These are phyloP conservation scores for Dasyurus viverrinus DNA, from an alignment of 2,113 vertebrate genomes.

Conservation along the genomic window DNA sequence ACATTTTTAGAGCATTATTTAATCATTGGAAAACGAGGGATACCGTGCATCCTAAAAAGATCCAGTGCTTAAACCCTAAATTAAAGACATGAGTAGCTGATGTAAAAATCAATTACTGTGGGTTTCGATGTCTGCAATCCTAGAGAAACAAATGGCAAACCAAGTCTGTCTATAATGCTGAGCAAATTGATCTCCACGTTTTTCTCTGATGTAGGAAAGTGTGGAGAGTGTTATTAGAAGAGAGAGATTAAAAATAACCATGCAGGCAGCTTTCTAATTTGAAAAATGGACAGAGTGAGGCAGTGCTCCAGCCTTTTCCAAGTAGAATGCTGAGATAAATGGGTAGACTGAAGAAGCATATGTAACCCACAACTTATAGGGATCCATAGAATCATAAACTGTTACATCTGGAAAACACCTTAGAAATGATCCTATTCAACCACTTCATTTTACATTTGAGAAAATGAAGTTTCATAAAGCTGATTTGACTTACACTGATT, in stretches of 20 bases:
- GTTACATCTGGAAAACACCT: neutral
- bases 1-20: neutral
- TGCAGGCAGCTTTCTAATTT: slow-evolving; percentile 18
- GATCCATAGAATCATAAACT: rapidly evolving
- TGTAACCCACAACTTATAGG: neutral
- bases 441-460: neutral
- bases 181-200: neutral
- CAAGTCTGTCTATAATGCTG: neutral
- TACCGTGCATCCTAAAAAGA: neutral
- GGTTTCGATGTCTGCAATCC: rapidly evolving
- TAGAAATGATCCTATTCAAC: neutral
- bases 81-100: neutral
- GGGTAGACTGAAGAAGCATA: neutral
- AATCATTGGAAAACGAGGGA: neutral
- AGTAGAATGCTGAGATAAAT: neutral
- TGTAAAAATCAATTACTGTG: neutral
- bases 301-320: neutral
- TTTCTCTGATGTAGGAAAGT: slow-evolving; percentile 3
- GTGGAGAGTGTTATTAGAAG: neutral
- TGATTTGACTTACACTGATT: neutral
- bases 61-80: neutral
- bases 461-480: rapidly evolving
- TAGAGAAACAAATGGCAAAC: neutral
- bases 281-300: neutral
- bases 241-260: neutral